phyloP scores from a whole-genome alignment of 2,113 vertebrate genomes.

The Rhombomys opimus region DNA sequence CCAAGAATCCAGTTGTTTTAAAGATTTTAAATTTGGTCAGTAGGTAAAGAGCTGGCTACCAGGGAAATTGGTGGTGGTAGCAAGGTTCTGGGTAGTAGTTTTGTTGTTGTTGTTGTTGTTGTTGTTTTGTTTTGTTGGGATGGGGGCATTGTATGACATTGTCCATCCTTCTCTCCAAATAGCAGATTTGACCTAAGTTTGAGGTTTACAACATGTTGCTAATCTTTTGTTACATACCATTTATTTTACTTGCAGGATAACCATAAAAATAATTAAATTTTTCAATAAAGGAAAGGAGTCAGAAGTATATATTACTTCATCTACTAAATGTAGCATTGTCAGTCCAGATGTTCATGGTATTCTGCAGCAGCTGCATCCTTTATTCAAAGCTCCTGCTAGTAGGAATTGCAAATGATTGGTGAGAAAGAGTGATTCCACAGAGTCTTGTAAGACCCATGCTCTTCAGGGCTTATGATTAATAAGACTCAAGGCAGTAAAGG shows the following conservation, averaged over 20 bases:
- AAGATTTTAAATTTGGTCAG: slow-evolving; percentile 33
- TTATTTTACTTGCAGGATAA: slow-evolving; percentile 51
- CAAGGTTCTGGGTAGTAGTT: neutral
- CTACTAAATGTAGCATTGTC: neutral
- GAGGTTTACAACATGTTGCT: neutral
- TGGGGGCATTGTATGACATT: neutral
- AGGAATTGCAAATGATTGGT: neutral
- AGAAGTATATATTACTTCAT: slow-evolving; percentile 13
- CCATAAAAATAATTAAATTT: slow-evolving; percentile 41
- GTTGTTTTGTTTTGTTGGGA: neutral
- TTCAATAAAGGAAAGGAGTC: slow-evolving; percentile 41
- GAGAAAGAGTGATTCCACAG: neutral
- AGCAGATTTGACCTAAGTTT: neutral
- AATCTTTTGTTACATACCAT: neutral
- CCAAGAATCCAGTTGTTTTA: slow-evolving; percentile 11
- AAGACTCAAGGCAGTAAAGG: neutral
- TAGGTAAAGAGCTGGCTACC: neutral
- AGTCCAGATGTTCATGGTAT: neutral
- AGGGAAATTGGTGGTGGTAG: neutral
- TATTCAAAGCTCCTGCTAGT: neutral
- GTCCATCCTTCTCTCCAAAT: neutral
- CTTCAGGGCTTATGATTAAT: neutral
- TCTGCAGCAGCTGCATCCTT: neutral
- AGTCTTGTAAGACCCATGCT: neutral
- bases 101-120: too few species aligned